Percentiles rank a stretch among this genome's conserved stretches.
phyloP scores from a whole-genome alignment of 2,797 vertebrate species.

The Acanthurus leucopareius region DNA sequence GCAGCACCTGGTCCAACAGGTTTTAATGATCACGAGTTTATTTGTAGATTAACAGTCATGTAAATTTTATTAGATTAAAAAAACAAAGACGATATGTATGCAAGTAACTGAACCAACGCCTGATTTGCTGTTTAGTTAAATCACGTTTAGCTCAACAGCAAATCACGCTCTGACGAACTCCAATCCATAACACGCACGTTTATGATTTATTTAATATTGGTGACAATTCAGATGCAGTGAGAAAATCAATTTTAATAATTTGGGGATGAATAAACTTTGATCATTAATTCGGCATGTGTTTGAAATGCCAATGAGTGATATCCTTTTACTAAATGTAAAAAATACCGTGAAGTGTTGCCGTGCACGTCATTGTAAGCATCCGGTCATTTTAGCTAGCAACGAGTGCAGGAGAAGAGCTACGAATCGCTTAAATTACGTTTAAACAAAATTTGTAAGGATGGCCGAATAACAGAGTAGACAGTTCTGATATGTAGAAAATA shows the following conservation, averaged over 20 bases:
- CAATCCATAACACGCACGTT: not conserved
- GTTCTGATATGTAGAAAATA: accelerated
- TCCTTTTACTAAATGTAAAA: not conserved
- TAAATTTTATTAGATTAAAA: too few species aligned
- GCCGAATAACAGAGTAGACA: not conserved
- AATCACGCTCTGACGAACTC: not conserved
- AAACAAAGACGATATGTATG: too few species aligned
- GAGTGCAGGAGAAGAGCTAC: too few species aligned
- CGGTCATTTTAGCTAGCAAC: too few species aligned
- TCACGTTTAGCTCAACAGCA: not conserved
- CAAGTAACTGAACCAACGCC: too few species aligned
- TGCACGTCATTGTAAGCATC: accelerated
- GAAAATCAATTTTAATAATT: accelerated
- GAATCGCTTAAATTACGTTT: not conserved
- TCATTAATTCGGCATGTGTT: not conserved
- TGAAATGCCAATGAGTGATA: accelerated
- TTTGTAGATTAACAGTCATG: not conserved
- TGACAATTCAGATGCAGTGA: accelerated
- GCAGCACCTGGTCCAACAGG: not conserved
- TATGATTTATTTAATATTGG: not conserved
- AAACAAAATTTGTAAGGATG: accelerated
- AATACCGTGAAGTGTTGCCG: not conserved
- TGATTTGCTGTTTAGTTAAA: not conserved
- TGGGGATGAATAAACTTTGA: accelerated
- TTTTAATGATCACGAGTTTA: not conserved